Base-by-base conservation (phyloP, 2,888 invertebrate genomes). In the Zaprionus lineosus region DNA sequence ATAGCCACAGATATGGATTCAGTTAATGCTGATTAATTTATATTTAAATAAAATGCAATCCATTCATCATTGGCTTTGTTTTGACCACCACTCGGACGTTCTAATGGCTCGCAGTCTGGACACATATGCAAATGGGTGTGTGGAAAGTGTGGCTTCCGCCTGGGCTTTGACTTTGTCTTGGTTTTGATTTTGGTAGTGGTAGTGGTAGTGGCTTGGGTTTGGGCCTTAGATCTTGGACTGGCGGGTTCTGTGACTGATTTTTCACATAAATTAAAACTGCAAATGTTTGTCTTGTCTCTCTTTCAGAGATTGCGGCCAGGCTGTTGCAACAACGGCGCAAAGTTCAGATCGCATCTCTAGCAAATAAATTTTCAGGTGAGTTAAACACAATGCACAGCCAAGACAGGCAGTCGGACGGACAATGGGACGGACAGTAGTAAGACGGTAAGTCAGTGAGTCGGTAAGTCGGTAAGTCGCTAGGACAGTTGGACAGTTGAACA, bases 331-430 rank as follows among this genome's bases (percentile, higher is more conserved):
- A 52, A 33, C 61, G 46, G 65, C 65, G 61, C 71, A 75, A 81
- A 77, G 84, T 75, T 79, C 74, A 74, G 77, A 74, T 84, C 73
- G 82, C 78, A 81, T 84, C 77, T 65, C 73, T 56, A 62, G 39
- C 78, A 77, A 77, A 81, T 84, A 77, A 77, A 75, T 75, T 81
- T 74, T 61, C 61, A 51, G 47, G 31, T 71, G 58, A 68, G 59
- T 62, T 77, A 81, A 84, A 67, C 73, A 81, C 79, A 79, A 79
- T 76, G 83, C 74, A 70, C 73, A 50, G 64, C 55, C 44, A 24
- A 56, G 50, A 51, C 61, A 61, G 48, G 15, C 47, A 47, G 61
- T 6, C 58, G 12, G 47, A 48, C 51, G 31, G 56, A 15, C 39
- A 12, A n/a, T n/a, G n/a, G n/a, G n/a, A n/a, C n/a, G n/a, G n/a